Conservation (phyloP, 2,797 vertebrate genomes). For the Molossus molossus region DNA sequence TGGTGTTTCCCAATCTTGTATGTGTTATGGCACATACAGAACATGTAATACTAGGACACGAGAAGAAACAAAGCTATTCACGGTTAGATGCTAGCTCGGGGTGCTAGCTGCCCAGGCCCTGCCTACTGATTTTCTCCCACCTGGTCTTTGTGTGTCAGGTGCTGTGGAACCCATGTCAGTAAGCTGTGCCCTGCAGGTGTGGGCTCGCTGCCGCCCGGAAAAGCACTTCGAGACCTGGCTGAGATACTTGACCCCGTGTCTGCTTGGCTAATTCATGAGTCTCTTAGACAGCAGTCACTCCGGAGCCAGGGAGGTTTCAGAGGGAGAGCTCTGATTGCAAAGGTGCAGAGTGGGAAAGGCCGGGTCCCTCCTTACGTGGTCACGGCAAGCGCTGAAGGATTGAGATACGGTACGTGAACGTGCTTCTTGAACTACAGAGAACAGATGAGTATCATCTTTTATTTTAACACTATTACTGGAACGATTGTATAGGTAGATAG, state of each 20-base stretch:
- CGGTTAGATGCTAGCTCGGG: too few relatives aligned
- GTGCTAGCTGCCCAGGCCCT: not conserved
- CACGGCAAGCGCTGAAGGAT: not conserved
- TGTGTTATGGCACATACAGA: not conserved
- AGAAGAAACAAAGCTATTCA: not conserved
- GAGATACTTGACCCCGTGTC: not conserved
- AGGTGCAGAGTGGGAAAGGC: not conserved
- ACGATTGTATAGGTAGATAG: not conserved
- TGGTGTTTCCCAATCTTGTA: not conserved
- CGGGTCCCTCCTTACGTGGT: not conserved
- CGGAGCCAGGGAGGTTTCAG: not conserved
- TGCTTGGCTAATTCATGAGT: not conserved
- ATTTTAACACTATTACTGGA: not conserved
- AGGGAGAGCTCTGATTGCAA: slow-evolving; percentile 36
- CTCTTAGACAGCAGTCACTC: not conserved
- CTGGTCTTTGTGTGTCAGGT: not conserved
- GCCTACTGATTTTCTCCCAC: not conserved
- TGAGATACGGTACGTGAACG: not conserved
- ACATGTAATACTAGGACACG: not conserved
- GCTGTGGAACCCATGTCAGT: not conserved
- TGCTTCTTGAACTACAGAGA: not conserved
- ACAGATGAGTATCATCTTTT: not conserved
- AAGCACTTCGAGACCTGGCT: not conserved
- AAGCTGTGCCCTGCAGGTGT: not conserved
- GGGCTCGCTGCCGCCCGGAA: not conserved